Percentiles rank a stretch among this genome's conserved stretches.
phyloP scores from a whole-genome alignment of 2,797 vertebrate species.

The Cyclura pinguis region DNA sequence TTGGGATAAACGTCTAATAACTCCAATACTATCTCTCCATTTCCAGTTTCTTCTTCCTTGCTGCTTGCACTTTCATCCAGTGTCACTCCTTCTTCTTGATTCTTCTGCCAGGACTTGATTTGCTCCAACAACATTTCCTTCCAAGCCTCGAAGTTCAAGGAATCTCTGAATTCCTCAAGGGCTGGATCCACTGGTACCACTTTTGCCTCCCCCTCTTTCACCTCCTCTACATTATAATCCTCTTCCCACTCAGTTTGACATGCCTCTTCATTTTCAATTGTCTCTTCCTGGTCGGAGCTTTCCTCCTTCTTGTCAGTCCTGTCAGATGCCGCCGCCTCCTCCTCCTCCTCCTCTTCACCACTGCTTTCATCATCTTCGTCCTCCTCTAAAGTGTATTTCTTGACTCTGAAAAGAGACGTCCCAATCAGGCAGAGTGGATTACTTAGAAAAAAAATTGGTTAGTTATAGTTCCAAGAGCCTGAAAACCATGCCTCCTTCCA shows the following conservation, averaged over 20 bases:
- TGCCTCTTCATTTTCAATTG: neutral
- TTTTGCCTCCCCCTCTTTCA: too few species aligned
- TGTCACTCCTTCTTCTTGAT: too few species aligned
- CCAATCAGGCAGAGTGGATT: neutral
- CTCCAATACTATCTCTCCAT: too few species aligned
- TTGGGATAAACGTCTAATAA: too few species aligned
- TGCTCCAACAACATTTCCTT: neutral
- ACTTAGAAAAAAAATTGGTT: neutral
- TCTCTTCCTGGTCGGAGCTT: too few species aligned
- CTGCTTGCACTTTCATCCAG: too few species aligned
- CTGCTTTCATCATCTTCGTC: neutral
- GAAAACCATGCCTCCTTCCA: neutral
- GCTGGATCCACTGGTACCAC: neutral
- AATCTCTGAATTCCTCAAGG: neutral
- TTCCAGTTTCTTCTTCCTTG: too few species aligned
- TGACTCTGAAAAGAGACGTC: neutral
- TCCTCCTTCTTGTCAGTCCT: too few species aligned
- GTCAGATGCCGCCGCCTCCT: neutral
- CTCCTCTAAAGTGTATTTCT: too few species aligned
- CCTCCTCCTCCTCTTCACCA: neutral
- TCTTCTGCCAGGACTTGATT: too few species aligned
- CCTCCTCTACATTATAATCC: neutral
- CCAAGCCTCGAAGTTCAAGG: constrained; percentile 4
- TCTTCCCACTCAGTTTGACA: neutral
- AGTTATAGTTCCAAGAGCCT: neutral